Conservation (phyloP, 2,888 invertebrate species). For the Coecobrya sp. region DNA sequence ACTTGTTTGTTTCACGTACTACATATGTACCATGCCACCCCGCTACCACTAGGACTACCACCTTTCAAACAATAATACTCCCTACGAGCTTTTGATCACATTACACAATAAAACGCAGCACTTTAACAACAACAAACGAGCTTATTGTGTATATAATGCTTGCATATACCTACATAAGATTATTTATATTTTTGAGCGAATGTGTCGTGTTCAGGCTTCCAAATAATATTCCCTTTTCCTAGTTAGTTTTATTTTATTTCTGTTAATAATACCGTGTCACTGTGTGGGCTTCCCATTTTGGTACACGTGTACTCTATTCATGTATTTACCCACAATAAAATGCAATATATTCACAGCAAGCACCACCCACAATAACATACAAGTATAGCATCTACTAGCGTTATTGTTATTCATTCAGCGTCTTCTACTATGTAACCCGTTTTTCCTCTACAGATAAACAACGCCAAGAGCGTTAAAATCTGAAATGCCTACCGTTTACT, state of each 20-base stretch:
- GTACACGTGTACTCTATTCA: slow-evolving; percentile 25
- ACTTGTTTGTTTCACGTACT: background rate
- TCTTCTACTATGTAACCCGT: no score
- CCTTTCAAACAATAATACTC: slow-evolving; percentile 45
- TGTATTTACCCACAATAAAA: slow-evolving; percentile 4
- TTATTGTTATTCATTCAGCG: no score
- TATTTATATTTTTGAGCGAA: background rate
- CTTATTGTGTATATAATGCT: background rate
- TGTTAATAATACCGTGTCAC: slow-evolving; percentile 7
- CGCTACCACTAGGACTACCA: background rate
- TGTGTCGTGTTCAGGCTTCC: background rate
- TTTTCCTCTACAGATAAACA: no score
- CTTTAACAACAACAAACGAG: background rate
- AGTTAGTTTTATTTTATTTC: background rate
- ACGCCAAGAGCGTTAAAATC: no score
- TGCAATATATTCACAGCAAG: slow-evolving; percentile 1
- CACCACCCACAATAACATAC: background rate
- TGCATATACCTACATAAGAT: no score
- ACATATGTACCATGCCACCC: background rate
- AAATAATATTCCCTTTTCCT: slow-evolving; percentile 41
- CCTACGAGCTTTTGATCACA: slow-evolving; percentile 44
- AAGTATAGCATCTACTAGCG: background rate
- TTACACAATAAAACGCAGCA: background rate
- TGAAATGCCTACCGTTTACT: background rate
- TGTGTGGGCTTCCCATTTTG: slow-evolving; percentile 29